phyloP scores from a whole-genome alignment of 2,113 vertebrate species.

The Epinephelus moara region DNA sequence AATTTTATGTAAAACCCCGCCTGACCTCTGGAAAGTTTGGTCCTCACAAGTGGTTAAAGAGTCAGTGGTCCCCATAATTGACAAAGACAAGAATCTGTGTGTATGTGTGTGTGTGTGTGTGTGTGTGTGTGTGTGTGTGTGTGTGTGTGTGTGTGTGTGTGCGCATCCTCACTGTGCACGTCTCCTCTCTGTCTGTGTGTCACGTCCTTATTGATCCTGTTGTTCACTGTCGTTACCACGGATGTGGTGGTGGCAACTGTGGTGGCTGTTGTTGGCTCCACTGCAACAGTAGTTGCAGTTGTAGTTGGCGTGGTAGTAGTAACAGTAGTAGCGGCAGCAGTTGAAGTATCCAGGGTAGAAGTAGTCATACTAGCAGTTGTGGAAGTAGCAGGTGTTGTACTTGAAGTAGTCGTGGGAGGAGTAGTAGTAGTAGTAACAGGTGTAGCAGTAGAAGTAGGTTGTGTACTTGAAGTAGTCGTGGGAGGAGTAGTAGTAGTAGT shows the following conservation, averaged over 20 bases:
- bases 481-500: neutral
- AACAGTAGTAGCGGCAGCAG: neutral
- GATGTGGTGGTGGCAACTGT: too few species aligned
- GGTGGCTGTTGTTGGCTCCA: neutral
- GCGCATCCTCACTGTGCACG: conserved; percentile 91
- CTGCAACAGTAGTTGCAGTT: neutral
- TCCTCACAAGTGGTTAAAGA: too few species aligned
- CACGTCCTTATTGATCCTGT: conserved; percentile 87
- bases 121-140: conserved; percentile 4
- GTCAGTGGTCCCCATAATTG: too few species aligned
- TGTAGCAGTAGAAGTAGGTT: neutral
- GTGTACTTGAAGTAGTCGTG: neutral
- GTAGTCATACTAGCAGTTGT: neutral
- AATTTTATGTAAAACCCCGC: too few species aligned
- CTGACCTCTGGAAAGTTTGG: too few species aligned
- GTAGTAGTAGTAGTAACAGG: neutral
- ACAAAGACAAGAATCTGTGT: too few species aligned
- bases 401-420: neutral
- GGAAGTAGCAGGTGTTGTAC: neutral
- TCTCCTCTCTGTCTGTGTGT: conserved; percentile 92
- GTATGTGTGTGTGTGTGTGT: neutral
- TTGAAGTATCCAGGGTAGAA: neutral
- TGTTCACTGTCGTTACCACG: conserved; percentile 81
- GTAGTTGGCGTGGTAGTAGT: neutral
- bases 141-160: too few species aligned